These are phyloP conservation scores for Phortica variegata DNA, from an alignment of 1,140 invertebrate genomes.

Conservation along the genomic window DNA sequence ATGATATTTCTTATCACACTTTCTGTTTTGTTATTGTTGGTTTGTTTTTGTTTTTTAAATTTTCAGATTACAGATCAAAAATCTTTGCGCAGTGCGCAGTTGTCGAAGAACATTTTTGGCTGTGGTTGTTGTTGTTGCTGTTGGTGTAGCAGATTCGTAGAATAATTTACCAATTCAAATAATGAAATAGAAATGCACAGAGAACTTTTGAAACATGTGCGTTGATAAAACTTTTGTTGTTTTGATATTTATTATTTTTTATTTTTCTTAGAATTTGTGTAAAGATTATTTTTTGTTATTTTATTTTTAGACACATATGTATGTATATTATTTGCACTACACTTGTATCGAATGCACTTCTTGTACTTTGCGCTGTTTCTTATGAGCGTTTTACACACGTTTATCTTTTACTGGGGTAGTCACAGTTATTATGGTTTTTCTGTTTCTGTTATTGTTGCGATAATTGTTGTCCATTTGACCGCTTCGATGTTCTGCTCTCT, in stretches of 20 bases:
- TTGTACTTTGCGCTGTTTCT: too few relatives aligned
- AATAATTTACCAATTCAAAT: too few relatives aligned
- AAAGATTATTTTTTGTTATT: background rate
- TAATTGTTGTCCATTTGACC: constrained; percentile 33
- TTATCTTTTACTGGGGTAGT: background rate
- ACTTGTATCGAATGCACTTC: too few relatives aligned
- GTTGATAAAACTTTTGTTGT: background rate
- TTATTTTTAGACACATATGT: background rate
- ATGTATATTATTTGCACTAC: background rate
- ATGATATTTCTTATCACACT: too few relatives aligned
- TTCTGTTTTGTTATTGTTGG: background rate
- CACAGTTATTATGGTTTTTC: background rate
- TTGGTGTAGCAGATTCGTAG: too few relatives aligned
- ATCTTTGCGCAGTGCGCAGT: too few relatives aligned
- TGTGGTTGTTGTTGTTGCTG: too few relatives aligned
- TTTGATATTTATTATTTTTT: constrained; percentile 4
- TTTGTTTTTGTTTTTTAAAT: constrained; percentile 1
- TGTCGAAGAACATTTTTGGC: too few relatives aligned
- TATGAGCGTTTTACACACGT: background rate
- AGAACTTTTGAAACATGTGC: too few relatives aligned
- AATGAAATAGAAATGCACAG: too few relatives aligned
- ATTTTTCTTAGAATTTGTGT: constrained; percentile 3
- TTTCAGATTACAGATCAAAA: too few relatives aligned
- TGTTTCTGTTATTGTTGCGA: background rate
- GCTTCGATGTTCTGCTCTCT: constrained; percentile 55